These are phyloP conservation scores for Drosophila phalerata DNA, from an alignment of 2,888 invertebrate species.

Conservation along the genomic window DNA sequence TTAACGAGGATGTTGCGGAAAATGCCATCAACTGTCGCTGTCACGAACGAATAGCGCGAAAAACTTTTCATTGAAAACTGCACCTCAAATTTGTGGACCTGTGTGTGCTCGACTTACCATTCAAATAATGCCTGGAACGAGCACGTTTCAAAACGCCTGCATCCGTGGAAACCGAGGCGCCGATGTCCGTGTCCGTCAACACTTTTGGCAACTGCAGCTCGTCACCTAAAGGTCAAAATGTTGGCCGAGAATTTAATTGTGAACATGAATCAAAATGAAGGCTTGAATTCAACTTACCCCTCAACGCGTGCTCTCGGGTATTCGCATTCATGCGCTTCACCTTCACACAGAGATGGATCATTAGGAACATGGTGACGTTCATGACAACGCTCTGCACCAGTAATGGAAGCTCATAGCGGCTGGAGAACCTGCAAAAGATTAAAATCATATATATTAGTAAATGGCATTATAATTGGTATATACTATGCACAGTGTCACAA, in stretches of 20 bases:
- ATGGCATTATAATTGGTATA: slow-evolving; percentile 61
- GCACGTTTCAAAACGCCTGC: slow-evolving; percentile 81
- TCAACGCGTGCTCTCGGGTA: slow-evolving; percentile 90
- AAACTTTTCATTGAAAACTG: slow-evolving; percentile 33
- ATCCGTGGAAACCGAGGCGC: slow-evolving; percentile 80
- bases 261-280: background rate
- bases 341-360: slow-evolving; percentile 96
- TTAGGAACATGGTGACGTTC: slow-evolving; percentile 97
- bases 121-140: slow-evolving; percentile 85
- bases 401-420: slow-evolving; percentile 97
- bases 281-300: slow-evolving; percentile 87
- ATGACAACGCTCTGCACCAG: slow-evolving; percentile 98
- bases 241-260: background rate
- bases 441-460: slow-evolving; percentile 28
- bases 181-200: slow-evolving; percentile 83
- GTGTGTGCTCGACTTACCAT: slow-evolving; percentile 75
- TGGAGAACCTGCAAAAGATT: slow-evolving; percentile 95
- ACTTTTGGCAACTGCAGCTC: slow-evolving; percentile 84
- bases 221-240: slow-evolving; percentile 69
- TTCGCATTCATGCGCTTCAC: slow-evolving; percentile 91
- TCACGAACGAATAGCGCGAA: slow-evolving; percentile 15
- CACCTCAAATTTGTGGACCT: background rate
- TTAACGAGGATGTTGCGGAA: slow-evolving; percentile 39
- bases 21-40: slow-evolving; percentile 50
- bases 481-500: slow-evolving; percentile 1